A percentile compares a stretch with the other conserved stretches of the same genome.
Conservation (phyloP, 2,797 vertebrate genomes). For the Poecilia picta region DNA sequence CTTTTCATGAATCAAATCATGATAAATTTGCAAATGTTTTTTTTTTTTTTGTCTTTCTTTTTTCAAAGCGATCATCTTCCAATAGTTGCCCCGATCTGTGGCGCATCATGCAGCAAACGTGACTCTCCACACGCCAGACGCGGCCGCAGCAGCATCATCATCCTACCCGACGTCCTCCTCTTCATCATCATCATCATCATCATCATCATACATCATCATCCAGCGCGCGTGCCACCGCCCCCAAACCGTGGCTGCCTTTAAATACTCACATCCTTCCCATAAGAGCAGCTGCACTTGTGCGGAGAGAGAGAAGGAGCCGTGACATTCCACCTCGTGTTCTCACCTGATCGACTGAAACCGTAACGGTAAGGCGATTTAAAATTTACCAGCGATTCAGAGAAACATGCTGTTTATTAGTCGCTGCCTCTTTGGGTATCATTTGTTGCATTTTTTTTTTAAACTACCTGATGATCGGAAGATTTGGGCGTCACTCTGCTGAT, state of each 20-base stretch:
- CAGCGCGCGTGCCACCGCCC: conserved; percentile 8
- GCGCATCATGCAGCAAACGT: conserved; percentile 67
- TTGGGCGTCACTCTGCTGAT: background rate
- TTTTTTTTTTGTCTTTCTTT: background rate
- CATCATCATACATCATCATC: conserved; percentile 4
- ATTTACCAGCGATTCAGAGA: background rate
- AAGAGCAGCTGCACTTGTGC: conserved; percentile 53
- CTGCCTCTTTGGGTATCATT: background rate
- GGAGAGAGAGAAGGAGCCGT: conserved; percentile 41
- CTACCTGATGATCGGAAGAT: background rate
- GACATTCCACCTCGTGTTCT: conserved; percentile 48
- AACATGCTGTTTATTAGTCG: too few relatives aligned
- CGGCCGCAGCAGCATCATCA: background rate
- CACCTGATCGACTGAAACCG: conserved; percentile 5
- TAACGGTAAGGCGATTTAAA: conserved; percentile 53
- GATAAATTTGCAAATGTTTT: background rate
- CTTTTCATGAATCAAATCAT: background rate
- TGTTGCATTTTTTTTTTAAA: background rate
- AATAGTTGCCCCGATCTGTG: background rate
- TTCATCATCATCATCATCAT: conserved; percentile 31
- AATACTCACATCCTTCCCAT: conserved; percentile 46
- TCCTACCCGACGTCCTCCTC: background rate
- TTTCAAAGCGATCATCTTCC: background rate
- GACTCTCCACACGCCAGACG: conserved; percentile 56
- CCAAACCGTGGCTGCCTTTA: conserved; percentile 50